Conservation (phyloP, 92 coral and sea anemone genomes). For the Chrysogorgia sp. region DNA sequence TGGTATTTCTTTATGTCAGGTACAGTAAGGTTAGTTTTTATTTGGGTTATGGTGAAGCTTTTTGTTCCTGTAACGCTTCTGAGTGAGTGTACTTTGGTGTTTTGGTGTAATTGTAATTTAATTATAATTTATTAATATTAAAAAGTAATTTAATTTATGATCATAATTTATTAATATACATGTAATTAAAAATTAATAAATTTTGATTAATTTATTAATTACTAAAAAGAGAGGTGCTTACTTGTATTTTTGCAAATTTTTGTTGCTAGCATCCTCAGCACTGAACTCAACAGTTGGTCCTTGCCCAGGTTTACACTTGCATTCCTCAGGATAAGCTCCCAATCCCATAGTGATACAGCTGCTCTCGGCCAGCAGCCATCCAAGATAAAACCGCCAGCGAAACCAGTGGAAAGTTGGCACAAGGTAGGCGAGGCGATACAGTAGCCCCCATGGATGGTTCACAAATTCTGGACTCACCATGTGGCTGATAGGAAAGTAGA, state of each 20-base stretch:
- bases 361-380: conserved; percentile 93
- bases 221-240: conserved; percentile 59
- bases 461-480: conserved; percentile 67
- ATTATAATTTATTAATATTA: too few species aligned
- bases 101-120: too few species aligned
- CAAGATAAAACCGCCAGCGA: conserved; percentile 93
- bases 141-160: background rate
- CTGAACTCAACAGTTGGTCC: conserved; percentile 76
- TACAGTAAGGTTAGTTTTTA: too few species aligned
- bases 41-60: too few species aligned
- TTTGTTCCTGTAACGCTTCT: too few species aligned
- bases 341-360: conserved; percentile 82
- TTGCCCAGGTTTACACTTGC: conserved; percentile 82
- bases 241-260: conserved; percentile 13
- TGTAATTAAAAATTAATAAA: too few species aligned
- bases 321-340: conserved; percentile 86
- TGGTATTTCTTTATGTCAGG: too few species aligned
- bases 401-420: conserved; percentile 86
- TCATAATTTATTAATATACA: too few species aligned
- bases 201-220: too few species aligned
- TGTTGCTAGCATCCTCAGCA: conserved; percentile 50
- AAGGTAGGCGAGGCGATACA: conserved; percentile 76
- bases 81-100: too few species aligned
- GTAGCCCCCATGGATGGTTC: conserved; percentile 83
- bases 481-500: conserved; percentile 74